A percentile compares a stretch with the other conserved stretches of the same genome.
These are phyloP conservation scores for Hephaestus fuliginosus DNA, from an alignment of 2,797 vertebrate genomes.

Conservation along the genomic window DNA sequence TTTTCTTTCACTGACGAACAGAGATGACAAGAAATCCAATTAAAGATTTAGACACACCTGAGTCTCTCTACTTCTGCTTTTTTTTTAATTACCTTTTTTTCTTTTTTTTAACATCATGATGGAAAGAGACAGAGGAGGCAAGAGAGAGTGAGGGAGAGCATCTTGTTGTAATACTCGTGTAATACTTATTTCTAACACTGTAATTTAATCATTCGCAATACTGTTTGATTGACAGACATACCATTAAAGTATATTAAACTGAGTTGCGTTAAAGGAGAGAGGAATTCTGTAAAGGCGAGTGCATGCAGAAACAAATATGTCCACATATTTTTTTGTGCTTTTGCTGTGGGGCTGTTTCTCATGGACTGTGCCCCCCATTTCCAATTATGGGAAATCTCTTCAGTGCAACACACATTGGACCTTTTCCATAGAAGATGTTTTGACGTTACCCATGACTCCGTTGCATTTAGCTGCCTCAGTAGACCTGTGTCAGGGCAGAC, in stretches of 20 bases:
- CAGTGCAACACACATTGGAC: not conserved
- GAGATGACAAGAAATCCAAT: slow-evolving; percentile 48
- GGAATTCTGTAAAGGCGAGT: too few relatives aligned
- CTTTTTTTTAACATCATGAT: slow-evolving; percentile 20
- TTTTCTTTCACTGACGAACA: slow-evolving; percentile 42
- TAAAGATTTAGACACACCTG: slow-evolving; percentile 53
- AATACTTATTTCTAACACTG: slow-evolving; percentile 4
- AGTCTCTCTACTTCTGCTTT: slow-evolving; percentile 14
- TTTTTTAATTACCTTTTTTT: slow-evolving; percentile 16
- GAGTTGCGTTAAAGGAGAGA: not conserved
- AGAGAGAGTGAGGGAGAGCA: not conserved
- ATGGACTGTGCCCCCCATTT: not conserved
- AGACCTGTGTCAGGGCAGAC: too few relatives aligned
- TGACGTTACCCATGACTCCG: not conserved
- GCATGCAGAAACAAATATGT: not conserved
- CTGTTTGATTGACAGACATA: slow-evolving; percentile 24
- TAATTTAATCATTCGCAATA: slow-evolving; percentile 7
- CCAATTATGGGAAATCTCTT: not conserved
- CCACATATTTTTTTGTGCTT: not conserved
- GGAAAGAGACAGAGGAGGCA: slow-evolving; percentile 11
- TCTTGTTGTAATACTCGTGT: not conserved
- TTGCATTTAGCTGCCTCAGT: too few relatives aligned
- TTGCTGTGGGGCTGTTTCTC: not conserved
- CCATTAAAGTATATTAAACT: not conserved
- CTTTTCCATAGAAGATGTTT: not conserved